phyloP scores from a whole-genome alignment of 1,140 invertebrate genomes.

The Micrasema minimum region DNA sequence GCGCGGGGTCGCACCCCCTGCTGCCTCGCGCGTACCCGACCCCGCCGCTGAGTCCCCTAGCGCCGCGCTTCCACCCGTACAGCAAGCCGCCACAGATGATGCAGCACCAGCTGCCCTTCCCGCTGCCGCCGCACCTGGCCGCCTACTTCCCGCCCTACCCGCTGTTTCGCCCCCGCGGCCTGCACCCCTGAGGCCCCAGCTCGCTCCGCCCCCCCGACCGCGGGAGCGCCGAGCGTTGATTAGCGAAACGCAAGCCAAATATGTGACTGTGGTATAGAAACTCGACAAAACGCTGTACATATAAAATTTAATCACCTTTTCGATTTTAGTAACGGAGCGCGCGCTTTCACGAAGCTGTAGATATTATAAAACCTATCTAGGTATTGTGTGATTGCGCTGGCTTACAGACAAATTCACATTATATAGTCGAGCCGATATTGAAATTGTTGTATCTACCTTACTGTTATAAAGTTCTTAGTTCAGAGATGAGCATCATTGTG shows the following conservation, averaged over 20 bases:
- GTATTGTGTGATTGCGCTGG: background rate
- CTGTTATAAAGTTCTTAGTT: background rate
- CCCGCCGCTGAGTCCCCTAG: slow-evolving; percentile 84
- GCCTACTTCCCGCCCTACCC: slow-evolving; percentile 88
- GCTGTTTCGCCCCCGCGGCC: slow-evolving; percentile 82
- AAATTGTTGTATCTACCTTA: too few relatives aligned
- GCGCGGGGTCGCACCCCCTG: slow-evolving; percentile 74
- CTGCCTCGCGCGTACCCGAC: slow-evolving; percentile 86
- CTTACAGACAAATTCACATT: slow-evolving; percentile 6
- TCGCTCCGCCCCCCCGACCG: slow-evolving; percentile 64
- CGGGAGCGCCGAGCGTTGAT: slow-evolving; percentile 64
- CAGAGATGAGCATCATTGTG: background rate
- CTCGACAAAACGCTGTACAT: slow-evolving; percentile 47
- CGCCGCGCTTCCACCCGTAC: slow-evolving; percentile 87
- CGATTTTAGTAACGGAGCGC: slow-evolving; percentile 4
- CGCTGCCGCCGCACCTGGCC: slow-evolving; percentile 73
- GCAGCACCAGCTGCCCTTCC: slow-evolving; percentile 72
- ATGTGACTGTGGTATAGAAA: slow-evolving; percentile 53
- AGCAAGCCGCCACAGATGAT: slow-evolving; percentile 75
- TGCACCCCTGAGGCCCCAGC: slow-evolving; percentile 70
- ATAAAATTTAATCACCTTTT: slow-evolving; percentile 25
- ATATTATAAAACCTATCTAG: background rate
- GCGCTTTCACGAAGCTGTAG: slow-evolving; percentile 21
- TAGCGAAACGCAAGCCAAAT: slow-evolving; percentile 52
- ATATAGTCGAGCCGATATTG: background rate